Conservation (phyloP, 2,888 invertebrate species). For the Piscicola geometra region DNA sequence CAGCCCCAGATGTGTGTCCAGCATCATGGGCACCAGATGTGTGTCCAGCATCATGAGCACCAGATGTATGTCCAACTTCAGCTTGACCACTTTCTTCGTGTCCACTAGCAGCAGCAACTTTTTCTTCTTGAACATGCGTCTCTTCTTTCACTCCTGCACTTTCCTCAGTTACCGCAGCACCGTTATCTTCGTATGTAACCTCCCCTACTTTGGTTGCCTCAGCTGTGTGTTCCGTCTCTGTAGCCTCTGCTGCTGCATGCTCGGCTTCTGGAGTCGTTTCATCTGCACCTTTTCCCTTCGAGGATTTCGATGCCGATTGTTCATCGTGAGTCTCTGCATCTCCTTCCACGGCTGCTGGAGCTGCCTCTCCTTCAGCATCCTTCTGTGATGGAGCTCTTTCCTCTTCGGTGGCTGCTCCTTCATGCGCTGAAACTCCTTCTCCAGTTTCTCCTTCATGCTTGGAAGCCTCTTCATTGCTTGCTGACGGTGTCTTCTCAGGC, state of each 20-base stretch:
- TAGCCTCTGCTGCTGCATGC: neutral
- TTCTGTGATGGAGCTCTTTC: constrained; percentile 41
- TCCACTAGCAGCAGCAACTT: neutral
- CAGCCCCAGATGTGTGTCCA: constrained; percentile 36
- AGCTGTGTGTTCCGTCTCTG: neutral
- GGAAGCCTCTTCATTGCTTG: too few species aligned
- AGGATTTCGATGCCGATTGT: neutral
- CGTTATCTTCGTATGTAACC: neutral
- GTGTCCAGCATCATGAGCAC: constrained; percentile 52
- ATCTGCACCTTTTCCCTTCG: neutral
- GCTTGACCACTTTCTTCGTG: neutral
- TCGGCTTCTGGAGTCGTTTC: neutral
- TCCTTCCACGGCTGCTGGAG: neutral
- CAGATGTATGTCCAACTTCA: neutral
- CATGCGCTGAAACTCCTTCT: neutral
- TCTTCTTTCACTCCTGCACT: neutral
- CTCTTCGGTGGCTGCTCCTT: constrained; percentile 39
- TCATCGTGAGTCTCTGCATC: neutral
- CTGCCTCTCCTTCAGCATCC: neutral
- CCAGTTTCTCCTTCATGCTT: neutral
- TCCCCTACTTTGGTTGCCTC: neutral
- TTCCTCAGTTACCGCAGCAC: neutral
- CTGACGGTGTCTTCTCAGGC: neutral
- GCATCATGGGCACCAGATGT: constrained; percentile 51
- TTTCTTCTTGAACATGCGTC: constrained; percentile 18